phyloP scores from a whole-genome alignment of 2,888 invertebrate species.

The Laothoe populi region DNA sequence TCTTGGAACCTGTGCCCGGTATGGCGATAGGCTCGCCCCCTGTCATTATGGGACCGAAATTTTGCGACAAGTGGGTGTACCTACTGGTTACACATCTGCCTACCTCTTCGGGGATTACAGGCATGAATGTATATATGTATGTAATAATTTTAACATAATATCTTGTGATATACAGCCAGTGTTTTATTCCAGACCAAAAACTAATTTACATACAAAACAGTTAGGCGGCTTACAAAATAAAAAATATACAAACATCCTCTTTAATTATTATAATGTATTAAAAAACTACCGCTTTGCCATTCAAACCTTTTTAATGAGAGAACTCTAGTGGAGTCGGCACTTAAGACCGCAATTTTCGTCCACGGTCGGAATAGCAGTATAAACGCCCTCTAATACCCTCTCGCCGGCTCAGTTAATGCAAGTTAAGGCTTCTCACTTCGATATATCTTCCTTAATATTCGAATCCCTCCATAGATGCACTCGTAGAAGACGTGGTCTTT shows the following conservation, averaged over 20 bases:
- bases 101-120: too few relatives aligned
- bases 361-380: slow-evolving; percentile 22
- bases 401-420: slow-evolving; percentile 35
- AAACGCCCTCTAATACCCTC: slow-evolving; percentile 24
- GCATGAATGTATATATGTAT: too few relatives aligned
- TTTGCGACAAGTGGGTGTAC: too few relatives aligned
- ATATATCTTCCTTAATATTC: slow-evolving; percentile 37
- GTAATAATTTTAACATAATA: too few relatives aligned
- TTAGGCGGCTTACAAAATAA: not conserved
- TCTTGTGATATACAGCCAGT: too few relatives aligned
- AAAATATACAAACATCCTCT: too few relatives aligned
- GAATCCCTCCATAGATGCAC: slow-evolving; percentile 31
- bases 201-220: not conserved
- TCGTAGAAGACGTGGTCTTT: slow-evolving; percentile 5
- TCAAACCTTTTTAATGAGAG: slow-evolving; percentile 10
- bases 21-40: too few relatives aligned
- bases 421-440: slow-evolving; percentile 38
- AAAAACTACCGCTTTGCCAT: not conserved
- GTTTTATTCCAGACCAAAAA: too few relatives aligned
- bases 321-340: not conserved
- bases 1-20: too few relatives aligned
- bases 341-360: slow-evolving; percentile 16
- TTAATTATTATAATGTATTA: not conserved
- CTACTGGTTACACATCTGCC: too few relatives aligned
- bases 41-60: too few relatives aligned